These are phyloP conservation scores for Chloropsis cyanopogon DNA, from an alignment of 2,113 vertebrate genomes.

Conservation along the genomic window DNA sequence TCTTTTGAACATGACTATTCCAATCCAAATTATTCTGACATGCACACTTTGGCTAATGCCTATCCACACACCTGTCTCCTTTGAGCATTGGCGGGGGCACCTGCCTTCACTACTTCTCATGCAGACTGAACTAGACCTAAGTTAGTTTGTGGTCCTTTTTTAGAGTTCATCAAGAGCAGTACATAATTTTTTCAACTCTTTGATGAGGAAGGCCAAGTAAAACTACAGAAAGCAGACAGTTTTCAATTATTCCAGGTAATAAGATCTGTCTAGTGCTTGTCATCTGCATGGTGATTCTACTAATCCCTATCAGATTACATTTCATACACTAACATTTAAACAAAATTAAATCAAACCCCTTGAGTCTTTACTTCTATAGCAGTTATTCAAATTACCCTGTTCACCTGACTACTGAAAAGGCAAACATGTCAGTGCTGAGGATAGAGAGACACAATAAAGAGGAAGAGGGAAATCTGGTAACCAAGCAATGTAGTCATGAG, in stretches of 20 bases:
- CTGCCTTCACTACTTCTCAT: background rate
- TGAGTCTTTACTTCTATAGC: background rate
- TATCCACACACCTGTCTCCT: fast-evolving
- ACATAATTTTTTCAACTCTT: background rate
- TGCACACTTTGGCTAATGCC: background rate
- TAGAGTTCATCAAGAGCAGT: background rate
- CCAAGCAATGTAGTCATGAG: background rate
- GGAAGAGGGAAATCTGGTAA: background rate
- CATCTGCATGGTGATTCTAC: background rate
- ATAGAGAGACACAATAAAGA: background rate
- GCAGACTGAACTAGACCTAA: background rate
- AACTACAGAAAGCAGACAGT: background rate
- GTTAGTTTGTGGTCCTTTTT: background rate
- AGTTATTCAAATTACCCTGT: background rate
- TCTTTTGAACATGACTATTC: background rate
- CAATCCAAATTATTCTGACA: background rate
- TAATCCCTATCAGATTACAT: constrained; percentile 22
- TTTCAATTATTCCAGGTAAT: constrained; percentile 29
- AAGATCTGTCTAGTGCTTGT: constrained; percentile 19
- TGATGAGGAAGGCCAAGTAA: background rate
- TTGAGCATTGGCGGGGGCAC: background rate
- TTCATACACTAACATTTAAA: constrained; percentile 28
- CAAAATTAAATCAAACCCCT: constrained; percentile 27
- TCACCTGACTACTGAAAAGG: background rate
- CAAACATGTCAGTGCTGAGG: background rate